Evolutionary conservation across 2,888 invertebrate genomes (phyloP).

Genomic region (Mylabris sibirica): DNA sequence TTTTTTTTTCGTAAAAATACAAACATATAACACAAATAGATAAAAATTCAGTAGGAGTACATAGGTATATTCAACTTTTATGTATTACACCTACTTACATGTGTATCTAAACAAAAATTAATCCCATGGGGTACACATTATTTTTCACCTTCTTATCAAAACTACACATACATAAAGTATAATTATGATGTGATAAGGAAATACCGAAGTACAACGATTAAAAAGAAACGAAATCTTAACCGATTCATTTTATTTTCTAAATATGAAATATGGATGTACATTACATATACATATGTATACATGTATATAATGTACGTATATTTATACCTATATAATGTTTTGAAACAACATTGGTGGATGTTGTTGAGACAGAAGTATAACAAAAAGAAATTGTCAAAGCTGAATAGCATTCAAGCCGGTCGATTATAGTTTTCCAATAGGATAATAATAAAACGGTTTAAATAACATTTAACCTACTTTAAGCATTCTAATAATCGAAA

Average conservation of each 20-base stretch:
- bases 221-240: slow-evolving; percentile 8
- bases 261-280: neutral
- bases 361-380: neutral
- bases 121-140: slow-evolving; percentile 2
- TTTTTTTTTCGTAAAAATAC: neutral
- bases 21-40: neutral
- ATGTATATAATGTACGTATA: neutral
- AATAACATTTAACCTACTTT: slow-evolving; percentile 2
- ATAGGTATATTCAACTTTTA: neutral
- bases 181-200: slow-evolving; percentile 2
- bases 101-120: slow-evolving; percentile 3
- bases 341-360: neutral
- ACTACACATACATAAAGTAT: slow-evolving; percentile 7
- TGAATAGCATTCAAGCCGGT: neutral
- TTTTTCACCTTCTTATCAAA: slow-evolving; percentile 14
- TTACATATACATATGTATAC: neutral
- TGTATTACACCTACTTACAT: neutral
- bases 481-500: neutral
- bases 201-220: slow-evolving; percentile 12
- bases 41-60: neutral
- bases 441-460: neutral
- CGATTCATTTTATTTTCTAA: neutral
- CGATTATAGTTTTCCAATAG: neutral
- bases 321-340: neutral
- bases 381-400: neutral